Evolutionary conservation across 35 echinoderm and acorn worm species (phyloP).

Genomic region (Hemicentrotus pulcherrimus): DNA sequence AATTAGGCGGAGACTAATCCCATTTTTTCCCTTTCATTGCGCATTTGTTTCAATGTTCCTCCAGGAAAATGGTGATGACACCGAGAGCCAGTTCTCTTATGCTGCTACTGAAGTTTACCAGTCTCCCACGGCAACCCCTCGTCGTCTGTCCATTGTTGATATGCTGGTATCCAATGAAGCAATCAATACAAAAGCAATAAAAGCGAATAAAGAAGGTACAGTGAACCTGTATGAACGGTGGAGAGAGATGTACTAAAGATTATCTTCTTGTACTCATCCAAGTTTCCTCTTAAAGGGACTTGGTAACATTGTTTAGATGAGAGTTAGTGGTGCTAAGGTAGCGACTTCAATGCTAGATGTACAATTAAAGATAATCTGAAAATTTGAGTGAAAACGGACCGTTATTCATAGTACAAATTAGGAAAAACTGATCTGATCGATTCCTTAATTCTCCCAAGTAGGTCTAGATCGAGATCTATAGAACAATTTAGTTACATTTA

Average conservation of each 20-base stretch:
- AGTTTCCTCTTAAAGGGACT: too few relatives aligned
- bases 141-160: conserved; percentile 73
- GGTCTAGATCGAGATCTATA: too few relatives aligned
- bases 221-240: neutral
- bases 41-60: neutral
- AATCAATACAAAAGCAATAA: conserved; percentile 59
- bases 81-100: conserved; percentile 81
- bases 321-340: too few relatives aligned
- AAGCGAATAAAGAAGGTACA: conserved; percentile 54
- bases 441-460: too few relatives aligned
- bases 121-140: conserved; percentile 71
- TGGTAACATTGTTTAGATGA: too few relatives aligned
- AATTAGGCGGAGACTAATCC: neutral
- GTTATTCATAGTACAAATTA: too few relatives aligned
- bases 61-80: conserved; percentile 71
- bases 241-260: neutral
- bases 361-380: too few relatives aligned
- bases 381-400: too few relatives aligned
- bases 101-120: conserved; percentile 80
- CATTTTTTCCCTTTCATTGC: neutral
- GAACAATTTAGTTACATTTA: too few relatives aligned
- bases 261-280: too few relatives aligned
- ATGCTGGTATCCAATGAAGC: conserved; percentile 64
- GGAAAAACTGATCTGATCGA: too few relatives aligned
- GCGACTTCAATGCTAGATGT: too few relatives aligned